These are phyloP conservation scores for Orthosia gracilis DNA, from an alignment of 2,888 invertebrate genomes.

Conservation along the genomic window DNA sequence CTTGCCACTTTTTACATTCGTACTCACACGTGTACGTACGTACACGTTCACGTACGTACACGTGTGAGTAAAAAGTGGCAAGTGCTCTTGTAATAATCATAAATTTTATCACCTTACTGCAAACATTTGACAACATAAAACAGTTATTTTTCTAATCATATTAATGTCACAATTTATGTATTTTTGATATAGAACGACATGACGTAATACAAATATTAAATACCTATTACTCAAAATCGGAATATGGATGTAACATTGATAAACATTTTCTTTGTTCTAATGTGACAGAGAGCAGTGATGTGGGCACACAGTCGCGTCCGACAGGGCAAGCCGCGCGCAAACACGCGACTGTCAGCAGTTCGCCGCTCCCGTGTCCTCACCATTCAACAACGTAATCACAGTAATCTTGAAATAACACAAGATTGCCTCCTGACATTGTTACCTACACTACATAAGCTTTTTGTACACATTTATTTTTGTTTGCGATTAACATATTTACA, in stretches of 20 bases:
- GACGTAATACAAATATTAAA: neutral
- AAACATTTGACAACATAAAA: neutral
- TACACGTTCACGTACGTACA: too few relatives aligned
- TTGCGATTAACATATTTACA: conserved; percentile 35
- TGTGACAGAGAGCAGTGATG: conserved; percentile 20
- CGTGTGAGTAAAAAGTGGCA: too few relatives aligned
- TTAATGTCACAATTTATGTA: neutral
- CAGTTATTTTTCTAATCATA: neutral
- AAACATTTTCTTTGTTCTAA: conserved; percentile 35
- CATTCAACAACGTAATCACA: conserved; percentile 8
- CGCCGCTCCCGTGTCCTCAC: neutral
- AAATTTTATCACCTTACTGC: neutral
- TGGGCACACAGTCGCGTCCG: conserved; percentile 26
- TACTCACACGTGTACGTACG: conserved; percentile 2
- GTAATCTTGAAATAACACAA: conserved; percentile 41
- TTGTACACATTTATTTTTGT: conserved; percentile 39
- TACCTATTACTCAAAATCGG: conserved; percentile 21
- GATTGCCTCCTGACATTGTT: conserved; percentile 32
- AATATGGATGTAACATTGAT: neutral
- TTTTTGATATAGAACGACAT: neutral
- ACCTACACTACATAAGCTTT: conserved; percentile 32
- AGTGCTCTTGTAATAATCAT: conserved; percentile 6
- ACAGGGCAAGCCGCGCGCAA: conserved; percentile 31
- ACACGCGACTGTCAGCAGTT: conserved; percentile 16
- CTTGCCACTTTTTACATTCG: neutral